Evolutionary conservation across 2,797 vertebrate genomes (phyloP).

Genomic region (Liparis tanakae): DNA sequence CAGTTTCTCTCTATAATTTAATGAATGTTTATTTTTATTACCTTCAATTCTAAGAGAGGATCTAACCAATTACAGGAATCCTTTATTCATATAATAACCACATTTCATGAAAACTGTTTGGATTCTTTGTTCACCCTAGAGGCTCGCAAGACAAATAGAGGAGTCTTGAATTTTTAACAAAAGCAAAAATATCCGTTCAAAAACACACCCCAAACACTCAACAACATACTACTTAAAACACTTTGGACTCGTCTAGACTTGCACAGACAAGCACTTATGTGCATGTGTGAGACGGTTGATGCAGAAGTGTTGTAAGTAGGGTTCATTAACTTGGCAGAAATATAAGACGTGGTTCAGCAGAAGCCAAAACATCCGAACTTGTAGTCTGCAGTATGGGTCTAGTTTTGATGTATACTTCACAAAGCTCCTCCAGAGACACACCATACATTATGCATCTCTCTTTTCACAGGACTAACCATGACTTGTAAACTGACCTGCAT

Average conservation of each 20-base stretch:
- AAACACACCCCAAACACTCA: neutral
- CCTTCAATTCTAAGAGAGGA: neutral
- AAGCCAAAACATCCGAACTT: neutral
- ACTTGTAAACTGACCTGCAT: neutral
- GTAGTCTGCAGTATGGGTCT: neutral
- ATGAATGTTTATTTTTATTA: neutral
- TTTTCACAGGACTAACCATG: neutral
- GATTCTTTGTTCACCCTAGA: neutral
- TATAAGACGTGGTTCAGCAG: neutral
- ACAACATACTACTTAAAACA: neutral
- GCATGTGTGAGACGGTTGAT: neutral
- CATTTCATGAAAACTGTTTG: neutral
- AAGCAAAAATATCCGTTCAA: neutral
- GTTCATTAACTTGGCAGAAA: neutral
- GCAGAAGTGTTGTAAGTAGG: neutral
- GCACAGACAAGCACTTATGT: neutral
- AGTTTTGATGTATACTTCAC: neutral
- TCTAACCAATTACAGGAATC: neutral
- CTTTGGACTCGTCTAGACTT: neutral
- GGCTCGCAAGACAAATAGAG: neutral
- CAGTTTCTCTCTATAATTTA: neutral
- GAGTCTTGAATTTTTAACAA: neutral
- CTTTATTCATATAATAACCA: neutral
- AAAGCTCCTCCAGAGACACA: slow-evolving; percentile 3
- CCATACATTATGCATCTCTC: neutral